Conservation (phyloP, 2,888 invertebrate species). For the Coelopa pilipes region DNA sequence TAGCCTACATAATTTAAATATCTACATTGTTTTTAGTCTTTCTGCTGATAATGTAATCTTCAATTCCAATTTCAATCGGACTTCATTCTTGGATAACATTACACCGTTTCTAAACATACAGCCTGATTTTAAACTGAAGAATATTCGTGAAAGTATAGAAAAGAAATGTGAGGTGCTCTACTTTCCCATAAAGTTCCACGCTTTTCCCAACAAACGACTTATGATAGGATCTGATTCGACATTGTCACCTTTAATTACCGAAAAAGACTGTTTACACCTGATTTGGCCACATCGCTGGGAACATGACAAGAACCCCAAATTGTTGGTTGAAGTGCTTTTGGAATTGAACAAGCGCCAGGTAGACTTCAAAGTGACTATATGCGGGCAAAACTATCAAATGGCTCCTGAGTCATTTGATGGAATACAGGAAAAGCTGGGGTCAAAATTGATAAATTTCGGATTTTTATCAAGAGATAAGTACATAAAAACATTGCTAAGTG, state of each 20-base stretch:
- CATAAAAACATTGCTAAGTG: constrained; percentile 68
- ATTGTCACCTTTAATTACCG: constrained; percentile 46
- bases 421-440: constrained; percentile 67
- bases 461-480: constrained; percentile 72
- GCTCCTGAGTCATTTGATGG: constrained; percentile 72
- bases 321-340: constrained; percentile 71
- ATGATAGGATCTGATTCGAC: constrained; percentile 46
- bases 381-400: constrained; percentile 74
- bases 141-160: constrained; percentile 69
- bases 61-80: constrained; percentile 77
- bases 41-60: constrained; percentile 77
- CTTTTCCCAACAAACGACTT: constrained; percentile 61
- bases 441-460: constrained; percentile 72
- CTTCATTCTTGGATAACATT: constrained; percentile 74
- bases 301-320: constrained; percentile 79
- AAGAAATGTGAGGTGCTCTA: constrained; percentile 74
- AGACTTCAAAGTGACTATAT: constrained; percentile 71
- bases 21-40: constrained; percentile 67
- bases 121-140: constrained; percentile 73
- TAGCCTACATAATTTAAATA: neutral
- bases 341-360: constrained; percentile 68
- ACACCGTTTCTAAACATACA: constrained; percentile 73
- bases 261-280: constrained; percentile 68
- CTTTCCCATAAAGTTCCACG: constrained; percentile 71
- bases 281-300: constrained; percentile 85